Percentiles rank a stretch among this genome's conserved stretches.
Evolutionary conservation across 2,797 vertebrate genomes (phyloP).

Genomic region (Acrossocheilus fasciatus): DNA sequence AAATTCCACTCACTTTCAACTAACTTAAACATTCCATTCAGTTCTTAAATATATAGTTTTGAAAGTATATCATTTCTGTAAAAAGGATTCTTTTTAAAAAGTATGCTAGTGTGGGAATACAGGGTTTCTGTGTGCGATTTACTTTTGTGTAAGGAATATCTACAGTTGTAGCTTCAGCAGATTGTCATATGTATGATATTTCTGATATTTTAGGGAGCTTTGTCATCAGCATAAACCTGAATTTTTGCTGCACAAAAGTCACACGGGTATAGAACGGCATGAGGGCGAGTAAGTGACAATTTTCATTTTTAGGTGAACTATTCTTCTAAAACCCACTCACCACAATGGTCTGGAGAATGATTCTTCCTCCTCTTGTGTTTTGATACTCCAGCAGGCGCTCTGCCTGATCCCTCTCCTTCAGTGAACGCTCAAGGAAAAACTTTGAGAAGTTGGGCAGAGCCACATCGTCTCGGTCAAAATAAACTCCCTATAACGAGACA

Average conservation of each 20-base stretch:
- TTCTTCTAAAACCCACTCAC: slow-evolving; percentile 64
- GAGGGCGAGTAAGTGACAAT: not conserved
- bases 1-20: too few relatives aligned
- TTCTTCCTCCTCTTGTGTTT: slow-evolving; percentile 80
- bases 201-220: not conserved
- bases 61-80: too few relatives aligned
- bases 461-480: slow-evolving; percentile 85
- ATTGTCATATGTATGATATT: not conserved
- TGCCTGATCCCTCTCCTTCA: slow-evolving; percentile 80
- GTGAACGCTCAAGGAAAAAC: slow-evolving; percentile 79
- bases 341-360: slow-evolving; percentile 78
- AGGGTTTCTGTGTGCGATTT: too few relatives aligned
- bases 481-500: slow-evolving; percentile 77
- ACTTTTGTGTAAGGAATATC: too few relatives aligned
- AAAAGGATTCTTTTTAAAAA: too few relatives aligned
- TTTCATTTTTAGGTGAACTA: not conserved
- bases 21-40: too few relatives aligned
- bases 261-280: not conserved
- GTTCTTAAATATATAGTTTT: too few relatives aligned
- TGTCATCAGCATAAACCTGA: too few relatives aligned
- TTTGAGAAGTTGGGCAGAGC: slow-evolving; percentile 79
- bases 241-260: not conserved
- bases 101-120: too few relatives aligned
- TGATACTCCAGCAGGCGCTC: slow-evolving; percentile 82
- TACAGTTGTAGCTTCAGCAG: not conserved